Conservation (phyloP, 2,888 invertebrate species). For the Lacanobia wlatinum region DNA sequence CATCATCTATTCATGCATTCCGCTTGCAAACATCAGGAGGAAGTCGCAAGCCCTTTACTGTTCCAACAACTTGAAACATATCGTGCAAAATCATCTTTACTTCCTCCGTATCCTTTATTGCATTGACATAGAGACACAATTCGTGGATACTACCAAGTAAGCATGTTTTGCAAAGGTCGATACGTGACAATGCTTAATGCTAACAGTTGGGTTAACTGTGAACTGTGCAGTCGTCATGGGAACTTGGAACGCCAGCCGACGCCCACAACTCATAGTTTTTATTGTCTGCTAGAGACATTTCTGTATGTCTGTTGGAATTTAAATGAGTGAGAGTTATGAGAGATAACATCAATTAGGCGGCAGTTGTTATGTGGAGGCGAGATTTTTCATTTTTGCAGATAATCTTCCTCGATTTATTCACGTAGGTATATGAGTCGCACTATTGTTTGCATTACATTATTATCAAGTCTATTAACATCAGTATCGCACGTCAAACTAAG, state of each 20-base stretch:
- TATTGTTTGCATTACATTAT: constrained; percentile 5
- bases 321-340: constrained; percentile 66
- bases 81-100: constrained; percentile 59
- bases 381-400: constrained; percentile 27
- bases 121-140: constrained; percentile 65
- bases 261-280: constrained; percentile 70
- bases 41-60: constrained; percentile 67
- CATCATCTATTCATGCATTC: constrained; percentile 63
- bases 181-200: constrained; percentile 73
- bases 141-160: constrained; percentile 59
- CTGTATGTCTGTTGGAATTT: constrained; percentile 61
- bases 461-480: constrained; percentile 22
- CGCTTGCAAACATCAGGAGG: constrained; percentile 60
- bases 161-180: constrained; percentile 63
- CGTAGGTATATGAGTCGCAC: not conserved
- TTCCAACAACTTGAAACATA: constrained; percentile 65
- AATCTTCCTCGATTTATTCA: constrained; percentile 6
- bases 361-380: constrained; percentile 4
- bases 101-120: constrained; percentile 57
- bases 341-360: constrained; percentile 50
- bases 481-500: constrained; percentile 3
- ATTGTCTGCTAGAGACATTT: constrained; percentile 60
- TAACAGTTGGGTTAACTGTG: constrained; percentile 80
- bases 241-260: constrained; percentile 69
- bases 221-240: constrained; percentile 83